phyloP scores from a whole-genome alignment of 2,888 invertebrate species.

The Hydropsyche betteni region DNA sequence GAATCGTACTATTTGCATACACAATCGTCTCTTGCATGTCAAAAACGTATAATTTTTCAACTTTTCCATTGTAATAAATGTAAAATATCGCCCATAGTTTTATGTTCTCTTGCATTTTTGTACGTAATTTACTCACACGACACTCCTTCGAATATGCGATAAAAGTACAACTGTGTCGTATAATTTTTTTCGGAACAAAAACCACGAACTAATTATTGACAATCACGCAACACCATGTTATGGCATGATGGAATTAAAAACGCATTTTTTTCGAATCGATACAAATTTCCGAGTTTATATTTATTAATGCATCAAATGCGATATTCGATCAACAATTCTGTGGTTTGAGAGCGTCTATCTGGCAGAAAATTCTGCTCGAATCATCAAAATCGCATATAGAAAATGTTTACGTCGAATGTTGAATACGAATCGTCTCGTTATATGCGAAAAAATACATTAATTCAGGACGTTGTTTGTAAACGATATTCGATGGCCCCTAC shows the following conservation, averaged over 20 bases:
- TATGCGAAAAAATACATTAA: constrained; percentile 23
- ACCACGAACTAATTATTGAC: constrained; percentile 21
- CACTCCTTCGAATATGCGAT: neutral
- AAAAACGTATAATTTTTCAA: neutral
- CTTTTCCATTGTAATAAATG: constrained; percentile 11
- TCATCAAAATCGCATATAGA: constrained; percentile 20
- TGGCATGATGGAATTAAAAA: constrained; percentile 18
- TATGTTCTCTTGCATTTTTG: neutral
- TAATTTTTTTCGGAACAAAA: constrained; percentile 23
- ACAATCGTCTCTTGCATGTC: neutral
- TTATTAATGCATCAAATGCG: too few relatives aligned
- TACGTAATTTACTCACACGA: neutral
- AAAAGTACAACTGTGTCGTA: neutral
- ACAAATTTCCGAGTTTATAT: too few relatives aligned
- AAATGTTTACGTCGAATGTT: constrained; percentile 17
- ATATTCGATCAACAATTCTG: too few relatives aligned
- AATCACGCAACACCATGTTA: constrained; percentile 14
- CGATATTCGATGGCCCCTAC: constrained; percentile 15
- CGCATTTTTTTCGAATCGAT: neutral
- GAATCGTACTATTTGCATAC: neutral
- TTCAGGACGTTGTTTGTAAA: constrained; percentile 23
- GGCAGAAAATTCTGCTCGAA: neutral
- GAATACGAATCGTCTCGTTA: constrained; percentile 29
- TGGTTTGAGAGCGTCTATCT: neutral
- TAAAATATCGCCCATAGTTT: neutral